These are phyloP conservation scores for Nymphalis c-album DNA, from an alignment of 2,888 invertebrate genomes.

Conservation along the genomic window DNA sequence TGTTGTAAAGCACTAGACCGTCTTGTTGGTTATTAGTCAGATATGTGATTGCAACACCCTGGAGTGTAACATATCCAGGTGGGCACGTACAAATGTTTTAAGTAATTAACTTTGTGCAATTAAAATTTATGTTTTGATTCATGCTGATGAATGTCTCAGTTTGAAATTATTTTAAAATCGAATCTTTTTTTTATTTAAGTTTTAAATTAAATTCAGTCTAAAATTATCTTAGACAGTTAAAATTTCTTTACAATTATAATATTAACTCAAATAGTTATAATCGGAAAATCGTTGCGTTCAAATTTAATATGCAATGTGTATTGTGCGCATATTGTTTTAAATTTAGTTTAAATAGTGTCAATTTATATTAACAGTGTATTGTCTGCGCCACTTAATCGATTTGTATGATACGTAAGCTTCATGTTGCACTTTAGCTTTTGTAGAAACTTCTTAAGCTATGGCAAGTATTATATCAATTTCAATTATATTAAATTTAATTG, in stretches of 20 bases:
- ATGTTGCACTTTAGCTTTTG: no score
- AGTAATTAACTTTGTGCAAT: background rate
- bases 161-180: background rate
- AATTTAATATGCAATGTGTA: no score
- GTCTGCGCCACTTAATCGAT: background rate
- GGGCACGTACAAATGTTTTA: background rate
- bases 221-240: no score
- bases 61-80: background rate
- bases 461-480: no score
- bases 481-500: no score
- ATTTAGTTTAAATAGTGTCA: background rate
- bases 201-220: no score
- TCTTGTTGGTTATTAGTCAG: constrained; percentile 7
- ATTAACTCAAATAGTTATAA: no score
- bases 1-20: constrained; percentile 5
- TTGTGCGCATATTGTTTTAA: no score
- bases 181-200: background rate
- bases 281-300: no score
- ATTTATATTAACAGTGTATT: constrained; percentile 2
- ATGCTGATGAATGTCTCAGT: background rate
- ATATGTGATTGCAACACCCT: constrained; percentile 1
- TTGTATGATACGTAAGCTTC: background rate
- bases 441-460: no score
- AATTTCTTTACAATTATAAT: no score
- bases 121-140: background rate